Conservation (phyloP, 2,113 vertebrate genomes). For the Albula glossodonta region DNA sequence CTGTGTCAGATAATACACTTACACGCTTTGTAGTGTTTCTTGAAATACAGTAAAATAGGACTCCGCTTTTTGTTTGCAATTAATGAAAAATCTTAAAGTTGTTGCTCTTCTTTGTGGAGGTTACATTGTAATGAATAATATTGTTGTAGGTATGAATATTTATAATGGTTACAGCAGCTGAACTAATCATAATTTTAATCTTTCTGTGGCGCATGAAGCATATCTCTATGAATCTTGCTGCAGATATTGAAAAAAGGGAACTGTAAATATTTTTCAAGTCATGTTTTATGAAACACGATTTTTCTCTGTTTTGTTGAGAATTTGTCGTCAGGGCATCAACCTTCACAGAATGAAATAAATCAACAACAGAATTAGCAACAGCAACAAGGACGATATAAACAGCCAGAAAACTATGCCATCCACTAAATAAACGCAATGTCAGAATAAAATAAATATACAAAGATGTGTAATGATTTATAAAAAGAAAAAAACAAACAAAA, state of each 20-base stretch:
- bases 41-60: not conserved
- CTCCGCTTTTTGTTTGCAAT: not conserved
- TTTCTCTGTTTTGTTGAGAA: not conserved
- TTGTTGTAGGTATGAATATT: constrained; percentile 15
- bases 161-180: not conserved
- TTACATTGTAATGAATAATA: constrained; percentile 6
- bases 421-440: too few relatives aligned
- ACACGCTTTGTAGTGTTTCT: not conserved
- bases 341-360: not conserved
- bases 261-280: not conserved
- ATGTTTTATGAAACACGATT: not conserved
- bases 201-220: not conserved
- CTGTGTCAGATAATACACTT: not conserved
- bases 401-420: too few relatives aligned
- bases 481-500: not conserved
- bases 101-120: not conserved
- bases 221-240: not conserved
- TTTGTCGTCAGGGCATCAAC: not conserved
- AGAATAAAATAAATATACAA: too few relatives aligned
- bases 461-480: too few relatives aligned
- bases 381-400: too few relatives aligned
- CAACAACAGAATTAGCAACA: too few relatives aligned
- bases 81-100: not conserved
- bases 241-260: not conserved
- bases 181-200: not conserved